Conservation (phyloP, 2,113 vertebrate species). For the Xenopus laevis region DNA sequence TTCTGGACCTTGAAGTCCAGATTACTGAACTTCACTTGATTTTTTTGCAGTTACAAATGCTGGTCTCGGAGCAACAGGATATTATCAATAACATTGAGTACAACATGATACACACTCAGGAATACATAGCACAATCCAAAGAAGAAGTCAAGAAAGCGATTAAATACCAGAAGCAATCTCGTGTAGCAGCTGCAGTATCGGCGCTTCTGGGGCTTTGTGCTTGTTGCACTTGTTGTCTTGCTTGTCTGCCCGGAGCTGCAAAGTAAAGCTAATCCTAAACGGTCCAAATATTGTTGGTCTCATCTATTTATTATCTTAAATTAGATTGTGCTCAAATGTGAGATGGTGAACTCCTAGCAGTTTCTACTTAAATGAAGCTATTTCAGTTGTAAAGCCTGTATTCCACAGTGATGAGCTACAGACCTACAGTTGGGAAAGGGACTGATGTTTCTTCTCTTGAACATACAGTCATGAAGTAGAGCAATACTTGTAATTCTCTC, state of each 20-base stretch:
- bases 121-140: conserved; percentile 50
- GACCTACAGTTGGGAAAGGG: too few species aligned
- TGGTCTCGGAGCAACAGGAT: conserved; percentile 56
- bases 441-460: too few species aligned
- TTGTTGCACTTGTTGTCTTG: conserved; percentile 54
- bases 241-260: conserved; percentile 12
- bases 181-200: conserved; percentile 33
- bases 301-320: too few species aligned
- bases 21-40: conserved; percentile 55
- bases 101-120: conserved; percentile 53
- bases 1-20: conserved; percentile 60
- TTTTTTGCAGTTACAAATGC: conserved; percentile 57
- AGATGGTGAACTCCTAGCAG: too few species aligned
- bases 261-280: conserved; percentile 14
- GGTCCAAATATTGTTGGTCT: too few species aligned
- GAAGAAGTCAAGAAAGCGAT: conserved; percentile 58
- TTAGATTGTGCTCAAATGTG: too few species aligned
- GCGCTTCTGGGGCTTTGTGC: conserved; percentile 51
- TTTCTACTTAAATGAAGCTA: too few species aligned
- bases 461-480: too few species aligned
- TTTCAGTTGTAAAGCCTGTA: too few species aligned
- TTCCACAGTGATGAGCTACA: too few species aligned
- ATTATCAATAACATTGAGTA: conserved; percentile 58
- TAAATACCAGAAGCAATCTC: conserved; percentile 50
- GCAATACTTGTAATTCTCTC: too few species aligned